A percentile compares a stretch with the other conserved stretches of the same genome.
Conservation (phyloP, 2,113 vertebrate genomes). For the Cheilinus undulatus region DNA sequence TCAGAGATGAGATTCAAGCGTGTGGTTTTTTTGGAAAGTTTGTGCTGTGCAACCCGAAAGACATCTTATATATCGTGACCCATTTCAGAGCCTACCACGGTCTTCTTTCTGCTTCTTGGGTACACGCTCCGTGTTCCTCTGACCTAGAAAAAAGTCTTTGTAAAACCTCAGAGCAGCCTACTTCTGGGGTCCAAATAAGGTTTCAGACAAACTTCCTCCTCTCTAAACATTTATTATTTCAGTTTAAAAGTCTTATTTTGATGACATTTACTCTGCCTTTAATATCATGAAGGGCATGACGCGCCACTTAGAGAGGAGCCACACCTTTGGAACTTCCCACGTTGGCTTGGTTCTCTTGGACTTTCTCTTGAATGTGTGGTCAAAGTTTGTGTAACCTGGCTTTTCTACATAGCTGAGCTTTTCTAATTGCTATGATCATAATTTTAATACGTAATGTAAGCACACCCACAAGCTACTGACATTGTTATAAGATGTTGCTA, state of each 20-base stretch:
- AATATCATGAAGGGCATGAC: not conserved
- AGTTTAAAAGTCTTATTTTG: not conserved
- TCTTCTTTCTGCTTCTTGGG: conserved; percentile 33
- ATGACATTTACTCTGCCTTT: not conserved
- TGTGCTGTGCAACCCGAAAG: conserved; percentile 4
- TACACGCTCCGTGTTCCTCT: conserved; percentile 50
- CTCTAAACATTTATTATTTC: not conserved
- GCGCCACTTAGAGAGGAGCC: not conserved
- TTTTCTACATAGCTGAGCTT: not conserved
- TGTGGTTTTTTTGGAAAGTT: conserved; percentile 62
- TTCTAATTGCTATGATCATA: too few relatives aligned
- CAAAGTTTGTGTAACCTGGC: not conserved
- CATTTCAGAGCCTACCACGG: conserved; percentile 47
- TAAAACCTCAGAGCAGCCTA: conserved; percentile 47
- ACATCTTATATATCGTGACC: conserved; percentile 58
- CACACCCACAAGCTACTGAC: too few relatives aligned
- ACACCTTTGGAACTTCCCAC: conserved; percentile 15
- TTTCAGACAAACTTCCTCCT: conserved; percentile 1
- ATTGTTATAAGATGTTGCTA: too few relatives aligned
- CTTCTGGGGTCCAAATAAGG: conserved; percentile 30
- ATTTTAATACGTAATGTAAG: too few relatives aligned
- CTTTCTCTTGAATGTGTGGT: not conserved
- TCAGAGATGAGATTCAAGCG: not conserved
- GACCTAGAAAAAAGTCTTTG: conserved; percentile 76
- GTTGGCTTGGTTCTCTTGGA: not conserved